Conservation (phyloP, 2,797 vertebrate genomes). For the Chiropotes sagulatus region DNA sequence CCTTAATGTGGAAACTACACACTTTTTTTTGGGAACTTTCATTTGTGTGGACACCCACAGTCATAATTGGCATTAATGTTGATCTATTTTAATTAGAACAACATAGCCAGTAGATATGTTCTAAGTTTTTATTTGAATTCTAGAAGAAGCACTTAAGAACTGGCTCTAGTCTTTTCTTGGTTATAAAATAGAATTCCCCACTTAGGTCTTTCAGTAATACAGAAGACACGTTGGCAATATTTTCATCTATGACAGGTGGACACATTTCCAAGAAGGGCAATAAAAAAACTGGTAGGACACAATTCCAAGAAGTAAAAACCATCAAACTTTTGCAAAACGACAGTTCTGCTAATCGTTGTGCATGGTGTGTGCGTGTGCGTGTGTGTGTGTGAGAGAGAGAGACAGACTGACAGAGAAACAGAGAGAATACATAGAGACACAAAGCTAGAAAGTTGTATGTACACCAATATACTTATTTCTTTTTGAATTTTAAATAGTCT, state of each 20-base stretch:
- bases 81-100: slow-evolving; percentile 38
- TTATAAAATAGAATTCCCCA: neutral
- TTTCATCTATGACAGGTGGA: slow-evolving; percentile 7
- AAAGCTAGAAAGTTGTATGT: neutral
- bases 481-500: slow-evolving; percentile 31
- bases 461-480: neutral
- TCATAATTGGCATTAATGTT: neutral
- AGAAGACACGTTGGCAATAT: neutral
- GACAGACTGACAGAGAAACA: neutral
- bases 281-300: slow-evolving; percentile 7
- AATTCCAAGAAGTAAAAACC: slow-evolving; percentile 37
- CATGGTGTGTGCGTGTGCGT: neutral
- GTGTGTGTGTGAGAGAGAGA: neutral
- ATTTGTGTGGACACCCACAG: neutral
- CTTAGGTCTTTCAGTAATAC: neutral
- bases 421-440: neutral
- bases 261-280: slow-evolving; percentile 6
- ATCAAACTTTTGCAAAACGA: slow-evolving; percentile 21
- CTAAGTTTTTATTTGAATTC: slow-evolving; percentile 26
- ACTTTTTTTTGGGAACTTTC: neutral
- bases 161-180: neutral
- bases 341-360: neutral
- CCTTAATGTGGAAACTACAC: neutral
- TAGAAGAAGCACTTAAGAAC: neutral
- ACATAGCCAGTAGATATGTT: neutral